Evolutionary conservation across 1,140 invertebrate species (phyloP).

Genomic region (Drosophila arawakana): DNA sequence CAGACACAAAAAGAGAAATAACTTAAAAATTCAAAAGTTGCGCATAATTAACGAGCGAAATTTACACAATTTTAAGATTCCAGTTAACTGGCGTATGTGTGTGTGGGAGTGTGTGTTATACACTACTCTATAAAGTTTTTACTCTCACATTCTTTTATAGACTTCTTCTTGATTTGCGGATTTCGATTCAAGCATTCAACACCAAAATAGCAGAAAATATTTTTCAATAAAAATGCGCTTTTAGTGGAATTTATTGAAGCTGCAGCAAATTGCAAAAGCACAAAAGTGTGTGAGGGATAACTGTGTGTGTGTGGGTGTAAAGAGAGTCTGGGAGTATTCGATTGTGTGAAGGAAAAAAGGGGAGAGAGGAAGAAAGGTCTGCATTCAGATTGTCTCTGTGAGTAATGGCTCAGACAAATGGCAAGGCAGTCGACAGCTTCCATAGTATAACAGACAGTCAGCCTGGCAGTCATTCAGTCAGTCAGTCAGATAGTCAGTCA

Average conservation of each 20-base stretch:
- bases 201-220: slow-evolving; percentile 60
- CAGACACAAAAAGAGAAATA: not conserved
- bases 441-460: slow-evolving; percentile 21
- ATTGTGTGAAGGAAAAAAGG: not conserved
- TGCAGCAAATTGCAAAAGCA: slow-evolving; percentile 43
- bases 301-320: not conserved
- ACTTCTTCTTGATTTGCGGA: slow-evolving; percentile 39
- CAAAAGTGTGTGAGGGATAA: not conserved
- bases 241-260: slow-evolving; percentile 69
- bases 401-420: slow-evolving; percentile 80
- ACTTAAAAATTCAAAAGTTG: slow-evolving; percentile 4
- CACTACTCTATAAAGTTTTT: not conserved
- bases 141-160: not conserved
- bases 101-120: slow-evolving; percentile 5
- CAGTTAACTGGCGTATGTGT: slow-evolving; percentile 48
- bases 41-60: slow-evolving; percentile 18
- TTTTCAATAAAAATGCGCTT: slow-evolving; percentile 78
- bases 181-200: slow-evolving; percentile 43
- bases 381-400: slow-evolving; percentile 67
- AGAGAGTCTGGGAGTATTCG: too few relatives aligned
- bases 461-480: slow-evolving; percentile 23
- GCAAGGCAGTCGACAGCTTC: slow-evolving; percentile 60
- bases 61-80: slow-evolving; percentile 43
- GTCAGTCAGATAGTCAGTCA: slow-evolving; percentile 11
- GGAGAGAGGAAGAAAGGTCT: not conserved